Percentiles rank a stretch among this genome's conserved stretches.
phyloP scores from a whole-genome alignment of 1,140 invertebrate genomes.

The Drosophila nigrodunni region DNA sequence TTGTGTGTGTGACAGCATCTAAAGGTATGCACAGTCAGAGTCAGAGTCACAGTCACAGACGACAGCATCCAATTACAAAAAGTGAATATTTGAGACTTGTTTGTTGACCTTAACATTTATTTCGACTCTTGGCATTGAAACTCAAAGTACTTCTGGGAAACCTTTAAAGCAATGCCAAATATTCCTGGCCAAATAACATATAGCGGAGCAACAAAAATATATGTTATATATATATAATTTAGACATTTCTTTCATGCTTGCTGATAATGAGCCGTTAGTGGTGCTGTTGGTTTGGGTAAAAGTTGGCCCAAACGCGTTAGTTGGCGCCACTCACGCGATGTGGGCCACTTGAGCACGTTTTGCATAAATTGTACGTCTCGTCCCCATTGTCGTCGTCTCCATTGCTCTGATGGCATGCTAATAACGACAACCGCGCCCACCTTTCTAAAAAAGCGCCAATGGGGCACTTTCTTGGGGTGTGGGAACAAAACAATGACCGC shows the following conservation, averaged over 20 bases:
- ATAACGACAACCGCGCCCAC: slow-evolving; percentile 66
- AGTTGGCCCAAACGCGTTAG: slow-evolving; percentile 16
- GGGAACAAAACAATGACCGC: slow-evolving; percentile 23
- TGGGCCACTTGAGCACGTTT: slow-evolving; percentile 78
- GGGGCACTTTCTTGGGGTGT: background rate
- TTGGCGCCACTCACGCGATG: slow-evolving; percentile 66
- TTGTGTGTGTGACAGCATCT: slow-evolving; percentile 17
- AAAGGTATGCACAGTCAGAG: slow-evolving; percentile 60
- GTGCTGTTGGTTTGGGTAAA: background rate
- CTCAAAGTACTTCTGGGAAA: background rate
- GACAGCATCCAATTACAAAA: slow-evolving; percentile 78
- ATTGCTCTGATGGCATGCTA: slow-evolving; percentile 64
- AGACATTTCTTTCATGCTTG: slow-evolving; percentile 42
- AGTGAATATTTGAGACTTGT: slow-evolving; percentile 71
- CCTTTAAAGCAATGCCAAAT: slow-evolving; percentile 17
- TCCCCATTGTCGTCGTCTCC: slow-evolving; percentile 15
- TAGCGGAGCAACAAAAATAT: too few relatives aligned
- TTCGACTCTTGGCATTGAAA: slow-evolving; percentile 35
- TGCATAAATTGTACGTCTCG: slow-evolving; percentile 65
- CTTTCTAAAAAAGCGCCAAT: slow-evolving; percentile 22
- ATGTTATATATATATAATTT: slow-evolving; percentile 24
- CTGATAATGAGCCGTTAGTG: slow-evolving; percentile 45
- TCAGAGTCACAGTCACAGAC: slow-evolving; percentile 45
- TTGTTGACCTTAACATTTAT: slow-evolving; percentile 77
- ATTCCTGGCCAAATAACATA: too few relatives aligned